Base-by-base conservation (phyloP, 2,888 invertebrate genomes). In the Bedellia somnulentella region DNA sequence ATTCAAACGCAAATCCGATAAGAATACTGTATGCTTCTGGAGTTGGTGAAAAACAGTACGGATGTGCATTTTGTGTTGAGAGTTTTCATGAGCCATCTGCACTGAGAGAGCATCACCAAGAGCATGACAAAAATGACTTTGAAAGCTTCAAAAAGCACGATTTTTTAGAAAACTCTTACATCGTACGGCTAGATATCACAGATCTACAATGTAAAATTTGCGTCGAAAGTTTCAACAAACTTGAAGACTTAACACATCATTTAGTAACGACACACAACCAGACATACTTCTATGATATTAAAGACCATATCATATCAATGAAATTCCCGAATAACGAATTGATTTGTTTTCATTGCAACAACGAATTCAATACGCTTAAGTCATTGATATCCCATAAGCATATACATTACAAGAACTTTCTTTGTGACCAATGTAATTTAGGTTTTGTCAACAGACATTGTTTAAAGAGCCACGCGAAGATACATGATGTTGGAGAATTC, bases 311-410 rank as follows among this genome's bases (percentile, higher is more conserved):
- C 32, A 60, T 63, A 34, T 64, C 63, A 1, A 66, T 54, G 38
- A 62, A 67, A 38, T 38, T 71, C 25, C 57, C 58, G 0, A 58
- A 52, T 22, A 67, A 63, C 22, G 58, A 56, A 33, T 62, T 71
- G 4, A 54, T 58, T 31, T 75, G 75, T 37, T 67, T 67, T 21
- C 46, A 71, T 0, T 71, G 73, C 38, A 45, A 44, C 18, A 67
- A 70, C 32, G 49, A 49, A 0, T 75, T 58, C 28, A 64, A 70
- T 36, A 73, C 66, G 15, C 71, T 73, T 67, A 70, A 64, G 36
- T 36, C 62, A 1, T 33, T 75, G 8, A 68, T 66, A 60, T 71
- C 68, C 16, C 75, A 75, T 23, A 75, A 75, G 75, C 73, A 75
- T 27, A 40, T 56, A 0, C 75, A 75, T 25, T 75, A 59, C 24